Conservation (phyloP, 64 coral and sea anemone genomes). For the Porites australiensis region DNA sequence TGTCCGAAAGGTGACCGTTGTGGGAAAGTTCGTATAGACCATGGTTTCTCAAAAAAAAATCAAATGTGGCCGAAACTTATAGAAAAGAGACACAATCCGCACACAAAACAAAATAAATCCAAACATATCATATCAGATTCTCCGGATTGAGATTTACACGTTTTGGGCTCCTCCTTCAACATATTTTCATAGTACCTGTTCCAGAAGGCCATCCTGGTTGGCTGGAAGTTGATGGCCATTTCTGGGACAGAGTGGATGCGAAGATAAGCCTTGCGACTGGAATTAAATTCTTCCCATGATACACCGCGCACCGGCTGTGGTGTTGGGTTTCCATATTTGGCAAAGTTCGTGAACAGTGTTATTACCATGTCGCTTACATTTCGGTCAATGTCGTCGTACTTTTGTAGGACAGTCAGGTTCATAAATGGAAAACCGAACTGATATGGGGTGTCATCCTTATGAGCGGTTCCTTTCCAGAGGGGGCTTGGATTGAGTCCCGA, state of each 20-base stretch:
- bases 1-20: too few relatives aligned
- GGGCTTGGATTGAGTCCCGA: conserved; percentile 41
- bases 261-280: conserved; percentile 27
- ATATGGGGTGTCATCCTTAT: conserved; percentile 82
- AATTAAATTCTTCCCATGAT: conserved; percentile 56
- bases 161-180: background rate
- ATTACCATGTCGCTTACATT: conserved; percentile 76
- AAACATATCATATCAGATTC: background rate
- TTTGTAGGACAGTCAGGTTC: conserved; percentile 51
- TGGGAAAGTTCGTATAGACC: too few relatives aligned
- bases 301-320: conserved; percentile 23
- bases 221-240: conserved; percentile 52
- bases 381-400: conserved; percentile 70
- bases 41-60: background rate
- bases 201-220: conserved; percentile 68
- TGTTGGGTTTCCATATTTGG: conserved; percentile 76
- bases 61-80: background rate
- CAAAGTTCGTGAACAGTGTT: conserved; percentile 82
- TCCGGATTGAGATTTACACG: background rate
- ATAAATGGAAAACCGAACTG: conserved; percentile 84
- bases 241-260: conserved; percentile 29
- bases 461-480: conserved; percentile 57
- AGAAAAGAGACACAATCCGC: background rate
- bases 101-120: background rate
- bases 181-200: conserved; percentile 75